phyloP scores from a whole-genome alignment of 2,113 vertebrate genomes.

The Podilymbus podiceps region DNA sequence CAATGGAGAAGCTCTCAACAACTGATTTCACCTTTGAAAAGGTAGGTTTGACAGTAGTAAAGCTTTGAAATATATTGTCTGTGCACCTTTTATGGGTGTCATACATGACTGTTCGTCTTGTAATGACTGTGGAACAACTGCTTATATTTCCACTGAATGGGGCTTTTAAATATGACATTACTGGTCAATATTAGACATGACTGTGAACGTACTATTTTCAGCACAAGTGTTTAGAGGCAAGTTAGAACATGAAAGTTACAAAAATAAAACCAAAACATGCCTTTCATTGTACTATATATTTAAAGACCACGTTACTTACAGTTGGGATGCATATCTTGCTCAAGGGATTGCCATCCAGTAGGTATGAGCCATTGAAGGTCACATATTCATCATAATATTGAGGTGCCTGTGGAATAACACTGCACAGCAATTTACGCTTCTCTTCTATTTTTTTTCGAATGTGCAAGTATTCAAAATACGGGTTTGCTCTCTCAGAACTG shows the following conservation, averaged over 20 bases:
- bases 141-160: not conserved
- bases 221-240: not conserved
- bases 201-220: not conserved
- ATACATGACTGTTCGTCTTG: not conserved
- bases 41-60: not conserved
- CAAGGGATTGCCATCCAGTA: slow-evolving; percentile 95
- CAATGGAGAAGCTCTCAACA: not conserved
- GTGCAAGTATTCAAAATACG: slow-evolving; percentile 97
- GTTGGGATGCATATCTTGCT: slow-evolving; percentile 99
- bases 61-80: not conserved
- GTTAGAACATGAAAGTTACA: not conserved
- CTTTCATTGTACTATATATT: not conserved
- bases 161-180: not conserved
- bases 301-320: slow-evolving; percentile 77
- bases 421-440: slow-evolving; percentile 94
- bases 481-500: slow-evolving; percentile 95
- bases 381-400: slow-evolving; percentile 98
- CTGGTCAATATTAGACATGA: not conserved
- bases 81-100: not conserved
- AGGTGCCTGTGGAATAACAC: slow-evolving; percentile 94
- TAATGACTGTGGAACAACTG: not conserved
- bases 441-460: slow-evolving; percentile 97
- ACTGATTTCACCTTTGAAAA: not conserved
- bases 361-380: slow-evolving; percentile 97
- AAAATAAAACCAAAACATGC: not conserved